Conservation (phyloP, 1,140 invertebrate species). For the Pararge aegeria region DNA sequence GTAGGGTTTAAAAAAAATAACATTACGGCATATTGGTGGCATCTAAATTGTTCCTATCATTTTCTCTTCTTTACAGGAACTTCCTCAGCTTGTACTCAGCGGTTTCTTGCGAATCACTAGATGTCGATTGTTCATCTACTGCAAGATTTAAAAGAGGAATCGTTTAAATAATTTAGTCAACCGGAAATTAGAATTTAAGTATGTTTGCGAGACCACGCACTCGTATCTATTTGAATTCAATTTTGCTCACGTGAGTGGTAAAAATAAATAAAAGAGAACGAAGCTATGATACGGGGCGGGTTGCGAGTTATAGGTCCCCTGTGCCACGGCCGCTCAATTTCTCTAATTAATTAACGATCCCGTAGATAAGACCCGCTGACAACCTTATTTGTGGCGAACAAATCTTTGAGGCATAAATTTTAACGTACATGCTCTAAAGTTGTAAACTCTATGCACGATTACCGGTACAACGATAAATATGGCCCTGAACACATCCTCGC, state of each 20-base stretch:
- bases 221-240: conserved; percentile 65
- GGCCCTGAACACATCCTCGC: conserved; percentile 12
- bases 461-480: conserved; percentile 50
- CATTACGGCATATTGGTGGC: too few species aligned
- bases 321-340: conserved; percentile 71
- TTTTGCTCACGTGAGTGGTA: conserved; percentile 76
- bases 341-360: conserved; percentile 80
- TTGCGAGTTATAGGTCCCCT: conserved; percentile 77
- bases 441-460: conserved; percentile 69
- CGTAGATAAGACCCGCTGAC: conserved; percentile 74
- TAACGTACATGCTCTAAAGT: conserved; percentile 69
- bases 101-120: too few species aligned
- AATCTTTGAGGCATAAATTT: conserved; percentile 78
- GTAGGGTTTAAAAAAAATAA: too few species aligned
- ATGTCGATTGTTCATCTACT: too few species aligned
- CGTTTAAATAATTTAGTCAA: too few species aligned
- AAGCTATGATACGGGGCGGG: conserved; percentile 75
- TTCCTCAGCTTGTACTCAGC: too few species aligned
- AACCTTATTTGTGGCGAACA: conserved; percentile 79
- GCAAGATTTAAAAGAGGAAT: too few species aligned
- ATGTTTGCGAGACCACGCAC: too few species aligned
- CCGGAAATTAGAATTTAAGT: too few species aligned
- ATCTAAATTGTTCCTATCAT: too few species aligned
- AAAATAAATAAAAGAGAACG: conserved; percentile 74
- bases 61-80: too few species aligned